Conservation (phyloP, 2,888 invertebrate species). For the Linnaemya tessellans region DNA sequence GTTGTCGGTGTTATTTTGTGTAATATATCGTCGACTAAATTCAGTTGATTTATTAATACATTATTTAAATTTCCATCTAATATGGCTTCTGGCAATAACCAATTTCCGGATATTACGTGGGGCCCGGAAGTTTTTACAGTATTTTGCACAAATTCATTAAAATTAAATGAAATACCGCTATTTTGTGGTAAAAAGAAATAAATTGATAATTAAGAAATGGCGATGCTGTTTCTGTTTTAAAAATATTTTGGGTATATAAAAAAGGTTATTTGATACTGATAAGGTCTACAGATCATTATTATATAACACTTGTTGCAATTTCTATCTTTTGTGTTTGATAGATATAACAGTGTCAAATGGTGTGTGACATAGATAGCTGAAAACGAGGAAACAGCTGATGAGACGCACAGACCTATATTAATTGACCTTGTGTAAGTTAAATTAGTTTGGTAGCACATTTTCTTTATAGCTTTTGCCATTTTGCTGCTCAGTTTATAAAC, state of each 20-base stretch:
- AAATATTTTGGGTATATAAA: no score
- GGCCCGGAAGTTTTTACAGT: slow-evolving; percentile 82
- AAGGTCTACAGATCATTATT: no score
- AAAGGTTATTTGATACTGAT: no score
- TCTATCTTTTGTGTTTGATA: no score
- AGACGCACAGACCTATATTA: no score
- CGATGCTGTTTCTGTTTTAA: neutral
- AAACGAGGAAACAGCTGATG: no score
- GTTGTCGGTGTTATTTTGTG: slow-evolving; percentile 78
- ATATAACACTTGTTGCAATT: no score
- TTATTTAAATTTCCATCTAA: slow-evolving; percentile 79
- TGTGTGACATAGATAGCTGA: no score
- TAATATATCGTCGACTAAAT: slow-evolving; percentile 84
- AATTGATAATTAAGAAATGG: neutral
- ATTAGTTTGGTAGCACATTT: neutral
- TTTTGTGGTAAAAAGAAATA: slow-evolving; percentile 67
- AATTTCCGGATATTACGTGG: slow-evolving; percentile 82
- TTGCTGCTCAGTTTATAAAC: slow-evolving; percentile 41
- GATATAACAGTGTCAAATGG: no score
- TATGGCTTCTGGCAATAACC: slow-evolving; percentile 76
- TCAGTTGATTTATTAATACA: slow-evolving; percentile 84
- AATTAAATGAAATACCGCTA: slow-evolving; percentile 77
- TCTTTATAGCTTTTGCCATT: slow-evolving; percentile 29
- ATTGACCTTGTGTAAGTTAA: neutral
- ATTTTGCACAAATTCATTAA: slow-evolving; percentile 83